phyloP scores from a whole-genome alignment of 2,797 vertebrate genomes.

The Rhynchotus rufescens region DNA sequence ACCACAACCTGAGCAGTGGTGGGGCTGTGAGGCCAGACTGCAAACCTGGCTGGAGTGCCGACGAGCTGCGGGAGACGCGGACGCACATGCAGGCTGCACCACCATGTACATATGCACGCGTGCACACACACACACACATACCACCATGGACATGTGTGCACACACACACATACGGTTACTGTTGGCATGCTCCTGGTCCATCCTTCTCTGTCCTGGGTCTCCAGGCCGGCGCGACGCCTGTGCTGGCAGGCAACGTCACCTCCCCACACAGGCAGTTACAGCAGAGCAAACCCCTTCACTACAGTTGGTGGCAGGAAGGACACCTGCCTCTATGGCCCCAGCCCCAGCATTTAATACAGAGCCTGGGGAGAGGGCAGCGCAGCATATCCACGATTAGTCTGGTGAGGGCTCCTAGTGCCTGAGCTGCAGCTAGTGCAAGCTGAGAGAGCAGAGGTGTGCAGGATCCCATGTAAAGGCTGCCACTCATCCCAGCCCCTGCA shows the following conservation, averaged over 20 bases:
- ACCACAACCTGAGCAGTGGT: neutral
- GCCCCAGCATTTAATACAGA: neutral
- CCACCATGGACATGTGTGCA: neutral
- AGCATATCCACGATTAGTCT: neutral
- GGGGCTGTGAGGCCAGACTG: neutral
- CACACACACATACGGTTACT: neutral
- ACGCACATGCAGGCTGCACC: too few species aligned
- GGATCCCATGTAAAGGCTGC: rapidly evolving
- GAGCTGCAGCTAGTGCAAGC: neutral
- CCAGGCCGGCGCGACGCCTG: neutral
- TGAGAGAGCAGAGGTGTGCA: neutral
- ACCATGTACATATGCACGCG: too few species aligned
- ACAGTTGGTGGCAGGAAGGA: neutral
- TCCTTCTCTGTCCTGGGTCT: neutral
- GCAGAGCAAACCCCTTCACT: neutral
- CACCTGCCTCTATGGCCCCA: neutral
- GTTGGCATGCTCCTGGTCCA: neutral
- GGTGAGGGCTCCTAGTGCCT: neutral
- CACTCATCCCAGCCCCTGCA: neutral
- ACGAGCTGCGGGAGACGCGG: neutral
- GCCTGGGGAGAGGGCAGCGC: neutral
- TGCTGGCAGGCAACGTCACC: rapidly evolving
- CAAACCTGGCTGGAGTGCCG: neutral
- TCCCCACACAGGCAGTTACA: neutral
- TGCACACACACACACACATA: rapidly evolving